A percentile compares a stretch with the other conserved stretches of the same genome.
These are phyloP conservation scores for Zygaena filipendulae DNA, from an alignment of 2,888 invertebrate genomes.

Conservation along the genomic window DNA sequence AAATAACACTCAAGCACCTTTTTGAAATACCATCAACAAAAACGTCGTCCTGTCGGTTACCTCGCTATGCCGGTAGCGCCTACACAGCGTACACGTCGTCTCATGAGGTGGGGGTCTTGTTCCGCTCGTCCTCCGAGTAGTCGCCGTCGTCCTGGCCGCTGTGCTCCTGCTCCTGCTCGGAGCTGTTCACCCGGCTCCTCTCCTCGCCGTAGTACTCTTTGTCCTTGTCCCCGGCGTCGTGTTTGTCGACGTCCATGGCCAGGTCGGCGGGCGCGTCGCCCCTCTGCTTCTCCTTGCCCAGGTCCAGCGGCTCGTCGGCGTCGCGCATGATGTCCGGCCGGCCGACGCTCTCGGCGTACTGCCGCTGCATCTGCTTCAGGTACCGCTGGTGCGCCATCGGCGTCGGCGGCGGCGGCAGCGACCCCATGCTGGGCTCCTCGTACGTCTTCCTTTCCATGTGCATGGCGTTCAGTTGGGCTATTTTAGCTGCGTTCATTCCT, in stretches of 20 bases:
- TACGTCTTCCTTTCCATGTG: conserved; percentile 60
- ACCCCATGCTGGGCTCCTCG: conserved; percentile 69
- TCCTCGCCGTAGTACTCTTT: conserved; percentile 44
- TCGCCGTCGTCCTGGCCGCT: conserved; percentile 54
- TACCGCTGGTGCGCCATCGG: conserved; percentile 69
- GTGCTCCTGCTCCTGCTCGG: conserved; percentile 38
- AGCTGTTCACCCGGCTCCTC: conserved; percentile 27
- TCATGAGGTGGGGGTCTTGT: conserved; percentile 52
- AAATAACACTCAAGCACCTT: conserved; percentile 64
- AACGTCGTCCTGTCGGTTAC: conserved; percentile 30
- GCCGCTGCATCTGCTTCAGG: conserved; percentile 72
- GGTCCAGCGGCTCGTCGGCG: conserved; percentile 62
- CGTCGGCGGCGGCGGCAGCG: conserved; percentile 65
- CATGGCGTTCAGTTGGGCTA: conserved; percentile 79
- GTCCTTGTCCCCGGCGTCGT: conserved; percentile 66
- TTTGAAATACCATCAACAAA: conserved; percentile 48
- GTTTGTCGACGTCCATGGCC: conserved; percentile 52
- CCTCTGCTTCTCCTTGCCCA: conserved; percentile 62
- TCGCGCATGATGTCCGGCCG: conserved; percentile 67
- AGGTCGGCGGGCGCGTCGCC: conserved; percentile 44
- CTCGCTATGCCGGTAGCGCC: conserved; percentile 10
- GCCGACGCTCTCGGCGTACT: conserved; percentile 65
- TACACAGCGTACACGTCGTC: conserved; percentile 22
- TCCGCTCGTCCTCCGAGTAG: conserved; percentile 57
- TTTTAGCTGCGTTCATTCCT: conserved; percentile 81